A percentile compares a stretch with the other conserved stretches of the same genome.
Conservation (phyloP, 2,797 vertebrate genomes). For the Cossypha caffra region DNA sequence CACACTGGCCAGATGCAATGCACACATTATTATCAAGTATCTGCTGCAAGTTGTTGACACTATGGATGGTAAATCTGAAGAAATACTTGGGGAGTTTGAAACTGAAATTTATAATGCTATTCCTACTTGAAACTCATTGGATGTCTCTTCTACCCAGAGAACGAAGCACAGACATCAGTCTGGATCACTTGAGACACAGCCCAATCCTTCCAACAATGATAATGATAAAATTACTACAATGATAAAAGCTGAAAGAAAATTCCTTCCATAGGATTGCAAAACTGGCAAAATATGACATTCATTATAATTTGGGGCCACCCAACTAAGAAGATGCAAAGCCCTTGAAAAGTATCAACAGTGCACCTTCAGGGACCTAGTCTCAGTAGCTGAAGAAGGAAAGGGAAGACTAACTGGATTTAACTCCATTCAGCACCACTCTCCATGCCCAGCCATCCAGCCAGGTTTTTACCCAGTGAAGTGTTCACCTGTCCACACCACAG, state of each 20-base stretch:
- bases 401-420: not conserved
- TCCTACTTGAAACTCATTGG: not conserved
- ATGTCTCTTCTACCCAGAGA: not conserved
- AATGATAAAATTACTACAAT: not conserved
- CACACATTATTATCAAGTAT: not conserved
- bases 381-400: not conserved
- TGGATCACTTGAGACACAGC: not conserved
- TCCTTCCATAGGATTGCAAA: not conserved
- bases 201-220: not conserved
- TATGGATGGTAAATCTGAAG: not conserved
- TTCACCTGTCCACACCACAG: not conserved
- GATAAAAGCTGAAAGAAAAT: not conserved
- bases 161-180: not conserved
- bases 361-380: not conserved
- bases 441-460: fast-evolving
- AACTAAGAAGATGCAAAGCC: not conserved
- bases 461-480: not conserved
- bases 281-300: not conserved
- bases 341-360: not conserved
- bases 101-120: not conserved
- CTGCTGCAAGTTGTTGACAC: not conserved
- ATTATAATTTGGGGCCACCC: not conserved
- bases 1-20: not conserved
- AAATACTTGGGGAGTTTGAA: not conserved
- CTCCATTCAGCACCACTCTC: not conserved